phyloP scores from a whole-genome alignment of 2,797 vertebrate species.

The Podargus strigoides region DNA sequence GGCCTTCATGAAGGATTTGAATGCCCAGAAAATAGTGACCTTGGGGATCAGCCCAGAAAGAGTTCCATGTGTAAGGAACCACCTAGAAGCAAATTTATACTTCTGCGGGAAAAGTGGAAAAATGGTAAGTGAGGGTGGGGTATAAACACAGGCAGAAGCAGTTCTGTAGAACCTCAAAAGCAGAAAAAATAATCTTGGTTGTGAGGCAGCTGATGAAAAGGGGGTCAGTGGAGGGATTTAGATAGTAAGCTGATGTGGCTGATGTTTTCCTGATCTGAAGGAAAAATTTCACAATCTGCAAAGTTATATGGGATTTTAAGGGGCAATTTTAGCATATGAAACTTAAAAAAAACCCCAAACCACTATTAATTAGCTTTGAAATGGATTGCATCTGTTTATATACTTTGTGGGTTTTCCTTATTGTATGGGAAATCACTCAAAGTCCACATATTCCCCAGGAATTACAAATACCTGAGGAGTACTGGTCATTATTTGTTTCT shows the following conservation, averaged over 20 bases:
- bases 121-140: neutral
- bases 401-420: neutral
- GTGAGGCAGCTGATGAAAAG: neutral
- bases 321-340: neutral
- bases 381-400: neutral
- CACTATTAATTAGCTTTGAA: neutral
- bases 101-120: neutral
- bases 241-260: neutral
- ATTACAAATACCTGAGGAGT: neutral
- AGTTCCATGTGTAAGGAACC: neutral
- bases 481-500: neutral
- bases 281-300: neutral
- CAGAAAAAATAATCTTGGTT: neutral
- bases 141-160: neutral
- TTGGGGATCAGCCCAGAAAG: conserved; percentile 2
- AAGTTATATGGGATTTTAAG: neutral
- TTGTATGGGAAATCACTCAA: neutral
- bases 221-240: conserved; percentile 13
- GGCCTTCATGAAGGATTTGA: conserved; percentile 13
- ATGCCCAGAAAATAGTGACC: conserved; percentile 6
- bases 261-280: neutral
- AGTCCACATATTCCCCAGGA: neutral
- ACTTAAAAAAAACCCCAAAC: neutral
- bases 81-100: conserved; percentile 16
- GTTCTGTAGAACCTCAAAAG: neutral